A percentile compares a stretch with the other conserved stretches of the same genome.
Evolutionary conservation across 1,140 invertebrate species (phyloP).

Genomic region (Leptinotarsa texana): DNA sequence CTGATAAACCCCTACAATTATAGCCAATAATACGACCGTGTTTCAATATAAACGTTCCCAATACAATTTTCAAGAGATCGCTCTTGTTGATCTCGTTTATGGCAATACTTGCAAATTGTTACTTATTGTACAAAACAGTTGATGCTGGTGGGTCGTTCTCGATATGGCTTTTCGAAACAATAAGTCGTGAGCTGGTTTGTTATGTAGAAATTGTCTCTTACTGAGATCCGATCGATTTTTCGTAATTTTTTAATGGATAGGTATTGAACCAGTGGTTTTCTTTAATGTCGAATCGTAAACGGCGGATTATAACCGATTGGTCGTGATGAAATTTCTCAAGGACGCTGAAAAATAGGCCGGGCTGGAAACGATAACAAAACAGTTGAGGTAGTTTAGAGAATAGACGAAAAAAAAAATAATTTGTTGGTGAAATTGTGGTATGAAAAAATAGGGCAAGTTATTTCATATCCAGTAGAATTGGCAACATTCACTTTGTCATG

Average conservation of each 20-base stretch:
- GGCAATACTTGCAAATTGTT: conserved; percentile 3
- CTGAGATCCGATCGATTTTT: conserved; percentile 5
- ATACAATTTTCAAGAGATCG: conserved; percentile 4
- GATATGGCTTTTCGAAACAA: not conserved
- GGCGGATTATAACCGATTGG: not conserved
- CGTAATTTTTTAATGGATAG: conserved; percentile 6
- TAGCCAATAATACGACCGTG: not conserved
- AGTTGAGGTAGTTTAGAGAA: no score
- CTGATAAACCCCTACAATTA: not conserved
- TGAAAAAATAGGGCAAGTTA: no score
- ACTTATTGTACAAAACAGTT: conserved; percentile 3
- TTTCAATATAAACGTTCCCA: not conserved
- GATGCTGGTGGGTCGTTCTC: not conserved
- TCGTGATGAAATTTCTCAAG: not conserved
- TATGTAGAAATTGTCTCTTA: conserved; percentile 6
- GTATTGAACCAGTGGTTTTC: not conserved
- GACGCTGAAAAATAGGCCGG: not conserved
- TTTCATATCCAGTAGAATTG: no score
- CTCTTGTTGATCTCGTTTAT: not conserved
- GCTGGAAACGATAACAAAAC: not conserved
- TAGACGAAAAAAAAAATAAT: no score
- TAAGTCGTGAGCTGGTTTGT: conserved; percentile 1
- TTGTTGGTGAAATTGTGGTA: no score
- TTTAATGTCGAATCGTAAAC: not conserved
- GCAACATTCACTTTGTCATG: no score